Evolutionary conservation across 1,140 invertebrate genomes (phyloP).

Genomic region (Coelopa frigida): DNA sequence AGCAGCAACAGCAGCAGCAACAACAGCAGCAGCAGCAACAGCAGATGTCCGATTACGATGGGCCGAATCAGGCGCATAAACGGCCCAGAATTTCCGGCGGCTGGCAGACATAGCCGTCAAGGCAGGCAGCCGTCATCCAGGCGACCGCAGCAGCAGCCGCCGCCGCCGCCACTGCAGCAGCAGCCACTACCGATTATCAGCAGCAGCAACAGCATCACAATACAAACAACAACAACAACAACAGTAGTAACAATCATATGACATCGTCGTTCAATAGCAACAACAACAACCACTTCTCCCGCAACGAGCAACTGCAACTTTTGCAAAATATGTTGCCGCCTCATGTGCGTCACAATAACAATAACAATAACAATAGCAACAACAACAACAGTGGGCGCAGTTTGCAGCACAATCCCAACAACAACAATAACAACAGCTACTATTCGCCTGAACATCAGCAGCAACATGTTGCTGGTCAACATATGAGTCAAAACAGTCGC

Average conservation of each 20-base stretch:
- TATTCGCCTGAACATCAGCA: not conserved
- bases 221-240: no score
- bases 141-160: conserved; percentile 18
- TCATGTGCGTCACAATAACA: no score
- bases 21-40: conserved; percentile 37
- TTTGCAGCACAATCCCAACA: conserved; percentile 12
- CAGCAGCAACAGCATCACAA: conserved; percentile 26
- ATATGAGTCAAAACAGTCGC: conserved; percentile 7
- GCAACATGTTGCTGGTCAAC: not conserved
- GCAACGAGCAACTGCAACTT: conserved; percentile 12
- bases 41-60: conserved; percentile 67
- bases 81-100: conserved; percentile 72
- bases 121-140: conserved; percentile 28
- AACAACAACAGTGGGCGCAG: conserved; percentile 17
- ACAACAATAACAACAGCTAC: conserved; percentile 5
- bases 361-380: conserved; percentile 15
- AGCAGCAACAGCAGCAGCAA: conserved; percentile 32
- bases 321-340: no score
- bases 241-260: conserved; percentile 15
- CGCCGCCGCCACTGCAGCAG: conserved; percentile 16
- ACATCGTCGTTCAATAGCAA: no score
- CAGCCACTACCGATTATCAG: conserved; percentile 11
- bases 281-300: conserved; percentile 15
- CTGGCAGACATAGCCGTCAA: conserved; percentile 71
- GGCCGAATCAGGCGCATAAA: conserved; percentile 63